Evolutionary conservation across 2,888 invertebrate genomes (phyloP), one percentile per base, ranked within the genome.

Genomic region (Salpingus planirostris): DNA sequence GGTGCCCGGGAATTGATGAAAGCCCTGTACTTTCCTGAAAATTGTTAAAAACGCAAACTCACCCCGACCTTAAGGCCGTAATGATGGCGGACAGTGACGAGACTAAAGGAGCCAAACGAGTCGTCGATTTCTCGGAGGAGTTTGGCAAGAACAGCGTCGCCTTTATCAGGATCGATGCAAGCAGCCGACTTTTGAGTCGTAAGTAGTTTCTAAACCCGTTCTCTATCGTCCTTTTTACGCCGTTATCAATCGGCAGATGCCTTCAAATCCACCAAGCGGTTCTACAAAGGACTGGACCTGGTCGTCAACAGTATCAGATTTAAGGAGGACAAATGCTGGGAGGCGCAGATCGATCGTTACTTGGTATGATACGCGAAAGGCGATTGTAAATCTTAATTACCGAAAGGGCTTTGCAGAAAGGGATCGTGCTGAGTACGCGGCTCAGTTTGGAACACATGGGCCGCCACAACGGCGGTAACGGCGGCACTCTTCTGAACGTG

Each of bases 101-200:
- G 22, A 34, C 40, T 14, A 43, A 38, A 29, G 80, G 79, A 8
- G 76, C 77, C 46, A 71, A 74, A 51, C 67, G 78, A 15, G 68
- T 72, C 1, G 73, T 74, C 35, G 71, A 73, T 35, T 60, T 80
- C 13, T 70, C 73, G 10, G 65, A 69, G 13, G 73, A 76, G 49
- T 76, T 74, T 51, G 80, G 80, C 22, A 69, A 76, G 43, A 74
- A 76, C 53, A 74, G 73, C 37, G 74, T 77, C 2, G 63, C 80
- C 35, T 81, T 79, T 52, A 78, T 78, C 46, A 74, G 73, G 36
- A 78, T 78, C 46, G 80, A 18, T 11, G 21, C 10, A 12, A 14
- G 7, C 7, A 4, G 10, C 4, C 10, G 10, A 26, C 11, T 26
- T 13, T 7, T 13, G 7, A 13, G n/a, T 4, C 11, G n/a, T 23